Conservation (phyloP, 2,888 invertebrate species). For the Syrphus vitripennis region DNA sequence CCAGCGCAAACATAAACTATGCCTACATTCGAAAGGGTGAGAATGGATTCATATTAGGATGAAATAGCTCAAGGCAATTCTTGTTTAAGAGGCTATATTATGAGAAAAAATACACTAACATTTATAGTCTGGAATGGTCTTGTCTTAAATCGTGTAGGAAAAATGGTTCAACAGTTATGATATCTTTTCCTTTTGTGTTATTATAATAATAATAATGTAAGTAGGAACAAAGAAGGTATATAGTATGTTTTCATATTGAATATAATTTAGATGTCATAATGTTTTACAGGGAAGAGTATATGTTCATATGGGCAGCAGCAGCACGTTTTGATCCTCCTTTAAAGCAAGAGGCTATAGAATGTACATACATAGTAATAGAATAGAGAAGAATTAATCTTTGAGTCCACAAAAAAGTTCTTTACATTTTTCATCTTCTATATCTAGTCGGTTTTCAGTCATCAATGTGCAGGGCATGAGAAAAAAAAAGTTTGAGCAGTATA, state of each 20-base stretch:
- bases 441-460: no score
- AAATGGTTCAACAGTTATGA: neutral
- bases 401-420: no score
- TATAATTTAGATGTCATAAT: neutral
- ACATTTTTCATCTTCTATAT: no score
- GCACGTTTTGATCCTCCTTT: neutral
- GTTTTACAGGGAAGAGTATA: neutral
- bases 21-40: neutral
- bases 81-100: neutral
- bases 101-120: neutral
- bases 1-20: neutral
- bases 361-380: no score
- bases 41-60: neutral
- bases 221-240: no score
- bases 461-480: no score
- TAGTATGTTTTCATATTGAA: neutral
- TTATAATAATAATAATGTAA: no score
- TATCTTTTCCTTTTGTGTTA: neutral
- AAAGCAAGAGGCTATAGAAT: neutral
- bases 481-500: no score
- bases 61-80: constrained; percentile 17
- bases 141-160: neutral
- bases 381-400: no score
- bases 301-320: neutral
- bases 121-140: neutral